A percentile compares a stretch with the other conserved stretches of the same genome.
Conservation (phyloP, 35 echinoderm and acorn worm species). For the Lytechinus variegatus region DNA sequence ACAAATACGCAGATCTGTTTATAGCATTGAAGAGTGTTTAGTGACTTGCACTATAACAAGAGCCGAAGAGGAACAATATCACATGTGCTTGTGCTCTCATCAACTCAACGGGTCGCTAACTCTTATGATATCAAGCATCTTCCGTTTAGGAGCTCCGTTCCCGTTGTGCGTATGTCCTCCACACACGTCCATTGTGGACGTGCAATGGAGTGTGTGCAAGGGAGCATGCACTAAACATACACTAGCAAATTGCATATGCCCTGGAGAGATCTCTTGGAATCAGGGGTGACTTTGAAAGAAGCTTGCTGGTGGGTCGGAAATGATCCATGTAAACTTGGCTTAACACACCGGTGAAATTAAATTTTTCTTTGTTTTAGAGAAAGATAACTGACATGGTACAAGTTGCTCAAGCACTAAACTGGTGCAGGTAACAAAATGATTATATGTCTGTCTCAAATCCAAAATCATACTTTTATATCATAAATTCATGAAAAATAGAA, state of each 20-base stretch:
- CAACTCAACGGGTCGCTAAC: background rate
- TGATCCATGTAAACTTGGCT: background rate
- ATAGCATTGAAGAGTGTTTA: background rate
- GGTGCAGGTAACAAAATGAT: background rate
- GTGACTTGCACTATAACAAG: background rate
- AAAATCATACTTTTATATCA: background rate
- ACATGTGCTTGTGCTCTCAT: constrained; percentile 4
- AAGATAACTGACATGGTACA: background rate
- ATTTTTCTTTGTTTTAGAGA: background rate
- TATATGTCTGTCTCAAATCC: background rate
- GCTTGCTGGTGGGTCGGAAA: background rate
- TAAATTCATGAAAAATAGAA: background rate
- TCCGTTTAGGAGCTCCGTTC: background rate
- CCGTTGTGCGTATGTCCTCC: background rate
- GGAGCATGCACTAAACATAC: constrained; percentile 10
- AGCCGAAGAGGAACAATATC: background rate
- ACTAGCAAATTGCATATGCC: constrained; percentile 1
- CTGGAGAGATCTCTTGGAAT: background rate
- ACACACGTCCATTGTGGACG: background rate
- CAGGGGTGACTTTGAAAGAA: background rate
- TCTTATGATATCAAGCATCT: constrained; percentile 19
- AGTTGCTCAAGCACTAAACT: background rate
- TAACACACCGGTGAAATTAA: background rate
- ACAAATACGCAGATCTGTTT: background rate
- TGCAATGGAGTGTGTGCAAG: background rate